These are phyloP conservation scores for Portunus trituberculatus DNA, from an alignment of 1,140 invertebrate species.

Conservation along the genomic window DNA sequence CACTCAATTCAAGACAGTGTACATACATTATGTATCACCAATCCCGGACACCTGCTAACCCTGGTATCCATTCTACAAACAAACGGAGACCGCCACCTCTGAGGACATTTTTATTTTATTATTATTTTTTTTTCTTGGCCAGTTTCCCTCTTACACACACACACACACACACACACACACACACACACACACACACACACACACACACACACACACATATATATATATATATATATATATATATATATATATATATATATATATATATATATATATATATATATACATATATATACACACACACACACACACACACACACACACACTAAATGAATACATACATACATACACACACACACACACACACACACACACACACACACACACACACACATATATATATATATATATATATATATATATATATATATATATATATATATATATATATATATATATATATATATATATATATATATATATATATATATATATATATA, in stretches of 20 bases:
- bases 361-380: too few relatives aligned
- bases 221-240: slow-evolving; percentile 33
- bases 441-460: slow-evolving; percentile 53
- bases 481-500: background rate
- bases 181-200: slow-evolving; percentile 16
- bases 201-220: slow-evolving; percentile 8
- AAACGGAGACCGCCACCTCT: too few relatives aligned
- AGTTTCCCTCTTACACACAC: background rate
- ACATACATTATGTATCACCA: too few relatives aligned
- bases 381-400: too few relatives aligned
- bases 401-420: background rate
- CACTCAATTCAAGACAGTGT: too few relatives aligned
- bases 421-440: slow-evolving; percentile 22
- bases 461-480: background rate
- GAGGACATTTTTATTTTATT: background rate
- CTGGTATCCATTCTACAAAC: too few relatives aligned
- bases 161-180: background rate
- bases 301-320: too few relatives aligned
- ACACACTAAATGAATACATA: too few relatives aligned
- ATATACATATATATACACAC: slow-evolving; percentile 8
- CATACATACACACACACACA: too few relatives aligned
- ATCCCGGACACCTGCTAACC: background rate
- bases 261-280: slow-evolving; percentile 23
- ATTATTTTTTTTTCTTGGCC: background rate
- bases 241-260: slow-evolving; percentile 44